phyloP scores from a whole-genome alignment of 2,797 vertebrate species.

The Myotis pilosus region DNA sequence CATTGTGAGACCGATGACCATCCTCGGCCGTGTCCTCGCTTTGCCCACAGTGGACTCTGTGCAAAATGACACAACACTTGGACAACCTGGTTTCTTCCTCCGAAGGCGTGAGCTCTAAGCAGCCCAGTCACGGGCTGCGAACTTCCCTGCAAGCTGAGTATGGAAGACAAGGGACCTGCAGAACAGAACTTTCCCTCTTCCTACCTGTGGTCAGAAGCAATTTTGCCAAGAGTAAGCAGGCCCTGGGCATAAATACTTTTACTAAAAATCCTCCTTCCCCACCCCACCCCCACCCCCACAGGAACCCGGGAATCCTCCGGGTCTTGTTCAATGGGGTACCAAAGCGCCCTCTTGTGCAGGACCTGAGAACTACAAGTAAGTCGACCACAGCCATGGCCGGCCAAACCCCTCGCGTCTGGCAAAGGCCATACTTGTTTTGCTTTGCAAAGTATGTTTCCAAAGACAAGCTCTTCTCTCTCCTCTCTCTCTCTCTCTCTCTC shows the following conservation, averaged over 20 bases:
- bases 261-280: neutral
- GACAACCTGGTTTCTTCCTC: neutral
- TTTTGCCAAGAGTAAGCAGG: neutral
- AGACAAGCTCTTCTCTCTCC: neutral
- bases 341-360: conserved; percentile 82
- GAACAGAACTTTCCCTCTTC: neutral
- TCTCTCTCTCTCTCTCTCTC: too few relatives aligned
- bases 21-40: neutral
- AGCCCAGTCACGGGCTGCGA: neutral
- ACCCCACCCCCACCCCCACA: neutral
- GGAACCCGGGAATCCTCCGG: accelerated
- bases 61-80: neutral
- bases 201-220: neutral
- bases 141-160: neutral
- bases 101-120: neutral
- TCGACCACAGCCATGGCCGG: accelerated
- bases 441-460: neutral
- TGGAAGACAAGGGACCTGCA: neutral
- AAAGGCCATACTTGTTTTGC: neutral
- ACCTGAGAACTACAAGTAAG: conserved; percentile 69
- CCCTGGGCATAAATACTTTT: neutral
- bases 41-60: neutral
- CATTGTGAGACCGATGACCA: neutral
- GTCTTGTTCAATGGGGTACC: conserved; percentile 64
- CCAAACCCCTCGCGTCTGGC: neutral